A percentile compares a stretch with the other conserved stretches of the same genome.
Conservation (phyloP, 2,888 invertebrate genomes). For the Noctuana brunneofusca region DNA sequence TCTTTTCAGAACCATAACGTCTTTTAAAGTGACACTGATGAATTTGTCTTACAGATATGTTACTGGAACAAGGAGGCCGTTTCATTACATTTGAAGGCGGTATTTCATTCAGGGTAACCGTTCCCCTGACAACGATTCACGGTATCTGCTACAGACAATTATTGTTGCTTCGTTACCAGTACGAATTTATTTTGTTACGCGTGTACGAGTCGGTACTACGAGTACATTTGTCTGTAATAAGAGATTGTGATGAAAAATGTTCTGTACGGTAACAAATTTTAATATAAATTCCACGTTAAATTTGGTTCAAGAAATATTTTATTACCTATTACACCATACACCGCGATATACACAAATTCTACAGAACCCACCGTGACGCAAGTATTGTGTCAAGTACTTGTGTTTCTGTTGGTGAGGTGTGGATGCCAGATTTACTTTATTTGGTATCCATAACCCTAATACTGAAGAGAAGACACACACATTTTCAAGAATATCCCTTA, state of each 20-base stretch:
- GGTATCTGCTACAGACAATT: constrained; percentile 25
- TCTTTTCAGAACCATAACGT: background rate
- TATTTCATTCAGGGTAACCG: constrained; percentile 33
- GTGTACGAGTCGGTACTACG: too few species aligned
- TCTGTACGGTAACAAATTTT: background rate
- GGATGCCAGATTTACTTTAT: too few species aligned
- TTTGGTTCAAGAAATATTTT: too few species aligned
- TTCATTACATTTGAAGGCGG: constrained; percentile 33
- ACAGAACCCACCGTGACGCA: too few species aligned
- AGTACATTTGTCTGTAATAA: background rate
- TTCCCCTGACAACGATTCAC: constrained; percentile 26
- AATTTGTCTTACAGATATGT: constrained; percentile 12
- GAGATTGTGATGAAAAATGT: background rate
- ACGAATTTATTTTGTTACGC: constrained; percentile 27
- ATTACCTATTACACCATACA: background rate
- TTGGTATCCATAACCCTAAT: too few species aligned
- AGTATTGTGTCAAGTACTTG: too few species aligned
- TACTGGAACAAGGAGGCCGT: constrained; percentile 20
- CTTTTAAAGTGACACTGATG: constrained; percentile 19
- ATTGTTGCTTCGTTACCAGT: constrained; percentile 24
- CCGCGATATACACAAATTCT: too few species aligned
- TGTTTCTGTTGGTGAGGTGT: too few species aligned
- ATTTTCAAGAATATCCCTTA: background rate
- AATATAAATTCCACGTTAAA: background rate
- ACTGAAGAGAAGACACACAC: background rate